phyloP scores from a whole-genome alignment of 2,797 vertebrate species.

The Silurus lanzhouensis region DNA sequence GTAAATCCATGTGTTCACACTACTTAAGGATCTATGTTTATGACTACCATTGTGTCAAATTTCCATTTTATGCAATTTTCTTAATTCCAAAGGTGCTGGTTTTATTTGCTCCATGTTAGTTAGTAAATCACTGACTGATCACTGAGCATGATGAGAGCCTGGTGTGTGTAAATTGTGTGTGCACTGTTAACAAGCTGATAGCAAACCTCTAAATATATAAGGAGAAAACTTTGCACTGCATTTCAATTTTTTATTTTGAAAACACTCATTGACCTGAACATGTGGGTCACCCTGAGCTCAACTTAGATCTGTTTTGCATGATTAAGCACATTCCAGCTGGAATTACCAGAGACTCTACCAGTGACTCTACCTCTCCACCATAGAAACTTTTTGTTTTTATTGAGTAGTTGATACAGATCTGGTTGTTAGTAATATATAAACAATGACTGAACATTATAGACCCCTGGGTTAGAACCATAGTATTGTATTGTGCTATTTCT shows the following conservation, averaged over 20 bases:
- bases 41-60: not conserved
- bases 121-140: not conserved
- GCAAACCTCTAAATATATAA: constrained; percentile 33
- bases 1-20: not conserved
- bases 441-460: not conserved
- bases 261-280: constrained; percentile 4
- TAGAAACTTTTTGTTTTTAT: not conserved
- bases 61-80: not conserved
- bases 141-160: not conserved
- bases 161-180: not conserved
- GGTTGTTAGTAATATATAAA: not conserved
- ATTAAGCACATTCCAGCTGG: constrained; percentile 29
- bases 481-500: not conserved
- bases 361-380: too few species aligned
- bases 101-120: not conserved
- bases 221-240: constrained; percentile 1
- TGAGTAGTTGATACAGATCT: not conserved
- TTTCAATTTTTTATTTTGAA: constrained; percentile 5
- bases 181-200: constrained; percentile 14
- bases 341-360: not conserved
- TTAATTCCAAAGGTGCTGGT: not conserved
- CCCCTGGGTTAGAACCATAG: not conserved
- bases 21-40: not conserved
- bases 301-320: constrained; percentile 6
- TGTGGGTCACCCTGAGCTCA: constrained; percentile 15